phyloP scores from a whole-genome alignment of 2,797 vertebrate genomes.

The Falco concolor region DNA sequence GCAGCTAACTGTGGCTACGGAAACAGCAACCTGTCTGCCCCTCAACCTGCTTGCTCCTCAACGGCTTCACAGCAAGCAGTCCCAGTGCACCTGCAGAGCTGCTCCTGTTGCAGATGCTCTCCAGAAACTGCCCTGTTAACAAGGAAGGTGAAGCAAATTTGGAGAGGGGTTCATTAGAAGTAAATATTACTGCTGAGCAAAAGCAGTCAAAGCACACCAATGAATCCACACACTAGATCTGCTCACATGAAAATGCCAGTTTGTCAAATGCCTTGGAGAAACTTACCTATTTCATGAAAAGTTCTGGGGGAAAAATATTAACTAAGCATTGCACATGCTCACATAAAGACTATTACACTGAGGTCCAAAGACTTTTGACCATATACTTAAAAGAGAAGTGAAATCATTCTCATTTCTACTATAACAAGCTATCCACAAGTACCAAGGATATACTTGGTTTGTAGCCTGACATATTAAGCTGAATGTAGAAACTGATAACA shows the following conservation, averaged over 20 bases:
- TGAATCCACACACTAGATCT: background rate
- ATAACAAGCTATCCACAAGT: background rate
- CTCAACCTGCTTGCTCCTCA: background rate
- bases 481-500: background rate
- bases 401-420: background rate
- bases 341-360: background rate
- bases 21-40: background rate
- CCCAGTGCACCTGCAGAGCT: background rate
- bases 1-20: no score
- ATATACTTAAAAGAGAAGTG: background rate
- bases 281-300: background rate
- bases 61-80: background rate
- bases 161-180: background rate
- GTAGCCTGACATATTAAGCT: background rate
- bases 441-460: background rate
- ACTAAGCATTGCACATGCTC: background rate
- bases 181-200: background rate
- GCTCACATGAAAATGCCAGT: background rate
- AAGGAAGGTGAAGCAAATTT: background rate
- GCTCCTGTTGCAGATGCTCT: background rate
- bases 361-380: background rate
- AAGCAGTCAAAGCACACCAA: background rate
- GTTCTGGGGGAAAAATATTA: background rate
- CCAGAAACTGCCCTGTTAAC: background rate
- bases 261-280: background rate